Conservation (phyloP, 2,113 vertebrate genomes). For the Serilophus lunatus region DNA sequence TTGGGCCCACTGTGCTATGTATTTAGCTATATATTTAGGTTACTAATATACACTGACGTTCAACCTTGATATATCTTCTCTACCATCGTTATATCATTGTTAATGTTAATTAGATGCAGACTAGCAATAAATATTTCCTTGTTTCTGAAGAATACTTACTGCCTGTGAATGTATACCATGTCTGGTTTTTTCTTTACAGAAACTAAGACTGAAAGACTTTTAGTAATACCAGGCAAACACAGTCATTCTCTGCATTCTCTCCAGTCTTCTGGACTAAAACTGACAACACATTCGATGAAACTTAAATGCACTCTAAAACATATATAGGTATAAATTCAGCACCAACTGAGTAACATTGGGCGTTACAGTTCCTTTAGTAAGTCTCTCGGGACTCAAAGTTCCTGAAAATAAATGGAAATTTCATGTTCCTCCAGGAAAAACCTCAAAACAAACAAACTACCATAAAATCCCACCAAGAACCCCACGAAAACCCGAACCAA, state of each 20-base stretch:
- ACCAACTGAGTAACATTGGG: neutral
- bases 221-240: neutral
- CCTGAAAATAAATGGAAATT: no score
- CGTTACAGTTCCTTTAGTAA: neutral
- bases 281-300: neutral
- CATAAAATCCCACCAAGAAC: neutral
- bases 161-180: neutral
- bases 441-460: neutral
- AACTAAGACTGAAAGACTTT: neutral
- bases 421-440: no score
- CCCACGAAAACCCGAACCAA: neutral
- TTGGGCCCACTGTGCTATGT: neutral
- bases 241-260: neutral
- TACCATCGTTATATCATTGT: neutral
- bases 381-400: no score
- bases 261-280: neutral
- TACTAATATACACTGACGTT: neutral
- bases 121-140: neutral
- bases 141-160: neutral
- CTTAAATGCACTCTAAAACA: neutral
- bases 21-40: neutral
- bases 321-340: neutral
- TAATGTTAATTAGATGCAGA: neutral
- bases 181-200: neutral
- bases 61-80: neutral